Base-by-base conservation (phyloP, 2,113 vertebrate genomes). In the Rhegmatorhina hoffmannsi region DNA sequence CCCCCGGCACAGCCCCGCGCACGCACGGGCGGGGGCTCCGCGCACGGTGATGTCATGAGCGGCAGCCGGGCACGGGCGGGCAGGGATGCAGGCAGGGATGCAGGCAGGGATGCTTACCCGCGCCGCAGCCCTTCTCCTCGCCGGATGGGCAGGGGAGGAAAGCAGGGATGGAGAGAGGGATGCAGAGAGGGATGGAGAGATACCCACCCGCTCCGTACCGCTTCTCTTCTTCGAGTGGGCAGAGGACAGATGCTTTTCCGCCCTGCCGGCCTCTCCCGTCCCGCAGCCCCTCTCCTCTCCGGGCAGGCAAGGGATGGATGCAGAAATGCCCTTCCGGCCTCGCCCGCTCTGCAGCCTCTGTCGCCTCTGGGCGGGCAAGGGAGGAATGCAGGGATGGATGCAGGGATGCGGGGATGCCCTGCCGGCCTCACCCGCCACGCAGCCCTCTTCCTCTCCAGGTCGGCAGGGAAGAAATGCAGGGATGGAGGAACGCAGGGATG, bases 21-120 rank as follows among this genome's bases (percentile, higher is more conserved):
- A 69, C 44, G 66, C 26, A 31, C 58, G 31, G 52, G 58, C 70
- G 46, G 40, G 38, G 50, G 68, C 70, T 58, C 36, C 36, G 72
- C 75, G 82, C 94, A 49, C 90, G 96, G 95, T 99, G 98, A 99
- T 96, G 98, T 98, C 97, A 98, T 98, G 97, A 84, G 64, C 66
- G 81, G 56, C 79, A 20, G 63, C 79, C 26, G 20, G 34, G n/a
- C 19, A 50, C 18, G 23, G 59, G n/a, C 6, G 23, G 59, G 15
- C 24, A 58, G 13, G 34, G 58, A 60, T 26, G 38, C 55, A 34
- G 40, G 38, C 55, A 44, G n/a, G 18, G 52, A 53, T 34, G 13
- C 40, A 40, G 40, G 40, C 40, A 60, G 23, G 23, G 58, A 60
- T 59, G 18, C n/a, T 13, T 20, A 20, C 33, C 56, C 56, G 56